Conservation (phyloP, 2,113 vertebrate species). For the Xiphophorus maculatus region DNA sequence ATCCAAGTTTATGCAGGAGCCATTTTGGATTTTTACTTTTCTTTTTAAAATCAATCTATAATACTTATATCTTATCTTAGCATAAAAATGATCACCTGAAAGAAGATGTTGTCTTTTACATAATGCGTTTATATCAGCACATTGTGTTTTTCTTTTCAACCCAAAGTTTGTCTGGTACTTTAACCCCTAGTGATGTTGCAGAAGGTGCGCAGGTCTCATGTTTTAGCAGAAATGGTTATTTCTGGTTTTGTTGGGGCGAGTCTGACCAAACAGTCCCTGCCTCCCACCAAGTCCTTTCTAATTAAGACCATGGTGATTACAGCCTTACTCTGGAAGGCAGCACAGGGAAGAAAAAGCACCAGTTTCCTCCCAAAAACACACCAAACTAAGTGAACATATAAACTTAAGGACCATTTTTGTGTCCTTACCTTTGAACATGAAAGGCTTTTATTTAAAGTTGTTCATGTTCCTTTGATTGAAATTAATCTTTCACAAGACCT, state of each 20-base stretch:
- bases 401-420: constrained; percentile 33
- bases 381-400: constrained; percentile 57
- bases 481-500: constrained; percentile 10
- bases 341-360: constrained; percentile 31
- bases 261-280: constrained; percentile 58
- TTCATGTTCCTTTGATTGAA: constrained; percentile 1
- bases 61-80: background rate
- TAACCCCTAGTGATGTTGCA: constrained; percentile 3
- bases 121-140: background rate
- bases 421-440: constrained; percentile 28
- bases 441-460: constrained; percentile 32
- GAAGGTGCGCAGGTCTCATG: constrained; percentile 29
- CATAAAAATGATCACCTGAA: background rate
- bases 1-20: background rate
- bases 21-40: constrained; percentile 1
- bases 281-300: constrained; percentile 71
- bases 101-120: background rate
- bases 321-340: constrained; percentile 54
- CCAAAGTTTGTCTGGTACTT: background rate
- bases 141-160: background rate
- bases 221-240: constrained; percentile 63
- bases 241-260: constrained; percentile 72
- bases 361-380: constrained; percentile 62
- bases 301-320: constrained; percentile 74
- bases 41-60: background rate